These are phyloP conservation scores for Lucilia sericata DNA, from an alignment of 1,140 invertebrate species.

Conservation along the genomic window DNA sequence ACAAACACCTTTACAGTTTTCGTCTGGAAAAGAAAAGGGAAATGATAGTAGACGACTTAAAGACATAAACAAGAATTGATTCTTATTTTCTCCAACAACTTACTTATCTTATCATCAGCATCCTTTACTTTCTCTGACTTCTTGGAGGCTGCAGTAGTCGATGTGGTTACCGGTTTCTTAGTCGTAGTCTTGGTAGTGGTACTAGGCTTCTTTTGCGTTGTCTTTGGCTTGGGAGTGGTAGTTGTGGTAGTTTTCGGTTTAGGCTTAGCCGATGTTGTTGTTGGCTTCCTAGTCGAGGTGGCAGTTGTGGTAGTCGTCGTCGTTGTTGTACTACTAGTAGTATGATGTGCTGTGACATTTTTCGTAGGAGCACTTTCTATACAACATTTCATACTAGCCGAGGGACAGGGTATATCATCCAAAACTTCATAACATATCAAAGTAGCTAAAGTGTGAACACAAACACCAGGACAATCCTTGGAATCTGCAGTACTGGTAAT, in stretches of 20 bases:
- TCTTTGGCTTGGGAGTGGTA: slow-evolving; percentile 62
- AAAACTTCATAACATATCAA: slow-evolving; percentile 86
- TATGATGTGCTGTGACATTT: background rate
- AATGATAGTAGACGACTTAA: background rate
- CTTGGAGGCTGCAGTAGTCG: slow-evolving; percentile 55
- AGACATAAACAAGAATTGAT: background rate
- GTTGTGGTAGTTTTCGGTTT: slow-evolving; percentile 53
- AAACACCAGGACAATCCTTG: slow-evolving; percentile 87
- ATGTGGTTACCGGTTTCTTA: slow-evolving; percentile 64
- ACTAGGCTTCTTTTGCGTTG: slow-evolving; percentile 59
- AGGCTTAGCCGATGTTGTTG: slow-evolving; percentile 49
- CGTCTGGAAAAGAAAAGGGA: slow-evolving; percentile 44
- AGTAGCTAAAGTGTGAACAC: slow-evolving; percentile 83
- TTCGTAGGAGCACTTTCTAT: slow-evolving; percentile 74
- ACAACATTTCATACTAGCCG: slow-evolving; percentile 84
- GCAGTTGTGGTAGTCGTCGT: slow-evolving; percentile 54
- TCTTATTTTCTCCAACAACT: slow-evolving; percentile 6
- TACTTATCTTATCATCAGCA: slow-evolving; percentile 56
- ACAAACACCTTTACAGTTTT: slow-evolving; percentile 82
- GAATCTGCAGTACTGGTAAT: slow-evolving; percentile 84
- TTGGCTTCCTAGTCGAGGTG: slow-evolving; percentile 62
- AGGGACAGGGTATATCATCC: slow-evolving; percentile 83
- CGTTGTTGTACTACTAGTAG: slow-evolving; percentile 3
- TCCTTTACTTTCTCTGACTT: slow-evolving; percentile 56
- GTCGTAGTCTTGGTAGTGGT: slow-evolving; percentile 66